Percentiles rank a stretch among this genome's conserved stretches.
phyloP scores from a whole-genome alignment of 2,888 invertebrate species.

The Andrena hattorfiana region DNA sequence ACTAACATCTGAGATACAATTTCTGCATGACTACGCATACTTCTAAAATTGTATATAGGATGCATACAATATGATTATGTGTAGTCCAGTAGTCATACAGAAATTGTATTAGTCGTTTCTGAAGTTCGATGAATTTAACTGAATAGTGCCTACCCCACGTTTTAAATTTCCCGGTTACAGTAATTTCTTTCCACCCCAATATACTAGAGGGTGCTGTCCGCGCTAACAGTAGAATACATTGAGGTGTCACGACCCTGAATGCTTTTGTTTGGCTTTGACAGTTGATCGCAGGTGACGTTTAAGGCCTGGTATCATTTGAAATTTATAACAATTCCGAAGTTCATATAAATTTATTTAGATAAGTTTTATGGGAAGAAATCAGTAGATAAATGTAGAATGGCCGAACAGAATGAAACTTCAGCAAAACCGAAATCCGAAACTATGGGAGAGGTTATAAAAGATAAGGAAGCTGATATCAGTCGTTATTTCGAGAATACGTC shows the following conservation, averaged over 20 bases:
- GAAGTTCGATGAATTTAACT: too few species aligned
- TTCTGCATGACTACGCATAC: too few species aligned
- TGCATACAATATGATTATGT: too few species aligned
- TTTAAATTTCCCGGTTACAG: too few species aligned
- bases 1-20: too few species aligned
- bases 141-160: too few species aligned
- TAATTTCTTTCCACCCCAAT: too few species aligned
- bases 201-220: too few species aligned
- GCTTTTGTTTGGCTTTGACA: constrained; percentile 33
- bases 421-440: constrained; percentile 4
- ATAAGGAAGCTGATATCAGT: constrained; percentile 67
- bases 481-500: constrained; percentile 81
- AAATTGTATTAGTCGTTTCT: too few species aligned
- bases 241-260: too few species aligned
- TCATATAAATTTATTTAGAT: constrained; percentile 20
- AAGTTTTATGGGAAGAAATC: neutral
- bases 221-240: constrained; percentile 10
- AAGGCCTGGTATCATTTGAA: constrained; percentile 1
- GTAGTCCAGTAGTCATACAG: too few species aligned
- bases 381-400: constrained; percentile 38
- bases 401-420: constrained; percentile 34
- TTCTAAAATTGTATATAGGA: too few species aligned
- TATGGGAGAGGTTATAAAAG: constrained; percentile 26
- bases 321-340: neutral
- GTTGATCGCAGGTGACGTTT: constrained; percentile 39